These are phyloP conservation scores for Electrona antarctica DNA, from an alignment of 2,113 vertebrate species.

Conservation along the genomic window DNA sequence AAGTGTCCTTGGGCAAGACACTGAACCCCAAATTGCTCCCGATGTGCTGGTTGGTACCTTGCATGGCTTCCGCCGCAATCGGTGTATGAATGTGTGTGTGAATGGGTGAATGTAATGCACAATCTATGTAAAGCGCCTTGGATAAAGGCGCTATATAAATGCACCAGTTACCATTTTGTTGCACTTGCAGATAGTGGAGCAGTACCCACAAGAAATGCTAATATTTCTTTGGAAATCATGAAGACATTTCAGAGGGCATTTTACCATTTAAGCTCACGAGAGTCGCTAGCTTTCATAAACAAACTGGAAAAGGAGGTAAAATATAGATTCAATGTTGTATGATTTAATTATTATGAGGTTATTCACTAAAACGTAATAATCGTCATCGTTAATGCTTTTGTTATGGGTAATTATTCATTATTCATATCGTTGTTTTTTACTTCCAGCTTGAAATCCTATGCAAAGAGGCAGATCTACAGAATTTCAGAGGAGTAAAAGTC, in stretches of 20 bases:
- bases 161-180: too few species aligned
- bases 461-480: slow-evolving; percentile 49
- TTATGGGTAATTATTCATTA: too few species aligned
- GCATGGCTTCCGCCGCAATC: too few species aligned
- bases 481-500: slow-evolving; percentile 57
- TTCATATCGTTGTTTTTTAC: not conserved
- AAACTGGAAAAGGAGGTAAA: slow-evolving; percentile 56
- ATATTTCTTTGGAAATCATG: slow-evolving; percentile 59
- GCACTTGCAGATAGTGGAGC: slow-evolving; percentile 45
- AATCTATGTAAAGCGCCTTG: too few species aligned
- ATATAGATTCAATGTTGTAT: not conserved
- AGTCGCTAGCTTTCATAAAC: slow-evolving; percentile 37
- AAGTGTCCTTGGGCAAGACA: too few species aligned
- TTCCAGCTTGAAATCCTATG: slow-evolving; percentile 64
- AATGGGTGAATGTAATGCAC: too few species aligned
- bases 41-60: too few species aligned
- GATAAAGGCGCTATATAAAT: too few species aligned
- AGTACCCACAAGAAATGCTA: slow-evolving; percentile 60
- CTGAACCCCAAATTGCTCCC: too few species aligned
- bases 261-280: slow-evolving; percentile 39
- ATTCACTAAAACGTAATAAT: not conserved
- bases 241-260: slow-evolving; percentile 21
- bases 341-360: not conserved
- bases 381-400: too few species aligned
- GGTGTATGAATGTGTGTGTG: too few species aligned